phyloP scores from a whole-genome alignment of 2,888 invertebrate genomes.

The Ptychoptera contaminata region DNA sequence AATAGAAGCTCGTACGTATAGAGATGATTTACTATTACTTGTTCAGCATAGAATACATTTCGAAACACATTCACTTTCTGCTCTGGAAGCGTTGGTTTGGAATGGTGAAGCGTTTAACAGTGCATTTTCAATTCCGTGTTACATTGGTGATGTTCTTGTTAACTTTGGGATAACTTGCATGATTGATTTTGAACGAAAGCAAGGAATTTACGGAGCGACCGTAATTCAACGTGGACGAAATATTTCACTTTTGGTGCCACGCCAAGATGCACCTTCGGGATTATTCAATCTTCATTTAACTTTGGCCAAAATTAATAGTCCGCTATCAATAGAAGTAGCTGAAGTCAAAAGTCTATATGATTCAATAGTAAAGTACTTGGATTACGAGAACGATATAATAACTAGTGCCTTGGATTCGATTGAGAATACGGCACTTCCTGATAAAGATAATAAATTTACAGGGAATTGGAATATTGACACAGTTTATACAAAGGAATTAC shows the following conservation, averaged over 20 bases:
- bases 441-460: background rate
- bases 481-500: slow-evolving; percentile 16
- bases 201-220: slow-evolving; percentile 22
- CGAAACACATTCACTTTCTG: slow-evolving; percentile 21
- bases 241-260: slow-evolving; percentile 23
- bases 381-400: slow-evolving; percentile 18
- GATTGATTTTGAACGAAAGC: slow-evolving; percentile 21
- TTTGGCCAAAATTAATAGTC: slow-evolving; percentile 20
- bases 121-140: slow-evolving; percentile 22
- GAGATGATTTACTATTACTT: slow-evolving; percentile 28
- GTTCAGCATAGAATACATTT: slow-evolving; percentile 29
- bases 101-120: slow-evolving; percentile 27
- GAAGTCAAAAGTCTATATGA: slow-evolving; percentile 21
- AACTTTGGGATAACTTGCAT: slow-evolving; percentile 22
- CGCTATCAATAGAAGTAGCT: slow-evolving; percentile 20
- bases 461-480: slow-evolving; percentile 10
- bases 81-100: slow-evolving; percentile 29
- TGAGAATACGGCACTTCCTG: background rate
- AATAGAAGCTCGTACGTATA: slow-evolving; percentile 25
- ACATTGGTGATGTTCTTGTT: slow-evolving; percentile 15
- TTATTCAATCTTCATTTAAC: slow-evolving; percentile 22
- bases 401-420: slow-evolving; percentile 14
- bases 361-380: slow-evolving; percentile 18
- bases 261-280: slow-evolving; percentile 21
- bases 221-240: slow-evolving; percentile 17